Conservation (phyloP, 2,888 invertebrate genomes). For the Scotopteryx bipunctaria region DNA sequence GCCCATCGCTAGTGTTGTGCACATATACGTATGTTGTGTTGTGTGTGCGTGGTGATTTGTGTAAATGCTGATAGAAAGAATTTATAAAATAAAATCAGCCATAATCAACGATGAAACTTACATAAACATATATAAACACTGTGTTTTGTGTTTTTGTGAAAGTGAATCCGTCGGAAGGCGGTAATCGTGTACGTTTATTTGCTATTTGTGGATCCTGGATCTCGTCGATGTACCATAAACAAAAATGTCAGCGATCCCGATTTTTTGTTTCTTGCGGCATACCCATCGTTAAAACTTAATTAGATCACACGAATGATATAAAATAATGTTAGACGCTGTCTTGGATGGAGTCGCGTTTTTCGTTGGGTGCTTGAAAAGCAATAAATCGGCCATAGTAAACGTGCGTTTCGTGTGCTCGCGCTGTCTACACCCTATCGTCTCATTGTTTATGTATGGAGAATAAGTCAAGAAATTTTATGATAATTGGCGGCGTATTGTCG, state of each 20-base stretch:
- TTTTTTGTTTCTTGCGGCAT: slow-evolving; percentile 83
- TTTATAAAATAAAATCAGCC: slow-evolving; percentile 78
- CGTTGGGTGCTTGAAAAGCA: slow-evolving; percentile 61
- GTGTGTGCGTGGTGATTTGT: slow-evolving; percentile 84
- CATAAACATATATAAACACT: slow-evolving; percentile 78
- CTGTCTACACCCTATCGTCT: slow-evolving; percentile 81
- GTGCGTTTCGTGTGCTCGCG: slow-evolving; percentile 78
- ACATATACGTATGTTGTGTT: slow-evolving; percentile 75
- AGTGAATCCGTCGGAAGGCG: slow-evolving; percentile 81
- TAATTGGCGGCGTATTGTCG: slow-evolving; percentile 63
- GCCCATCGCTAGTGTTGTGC: slow-evolving; percentile 53
- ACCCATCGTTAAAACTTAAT: slow-evolving; percentile 78
- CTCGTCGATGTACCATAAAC: slow-evolving; percentile 83
- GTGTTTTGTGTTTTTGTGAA: slow-evolving; percentile 80
- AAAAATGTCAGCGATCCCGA: slow-evolving; percentile 84
- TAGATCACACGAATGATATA: slow-evolving; percentile 81
- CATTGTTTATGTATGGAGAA: slow-evolving; percentile 84
- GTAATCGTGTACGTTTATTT: slow-evolving; percentile 82
- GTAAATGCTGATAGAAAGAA: slow-evolving; percentile 81
- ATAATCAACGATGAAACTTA: slow-evolving; percentile 77
- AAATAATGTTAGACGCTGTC: slow-evolving; percentile 76
- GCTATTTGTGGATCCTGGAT: slow-evolving; percentile 83
- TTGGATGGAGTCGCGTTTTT: slow-evolving; percentile 56
- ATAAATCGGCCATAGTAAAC: slow-evolving; percentile 79
- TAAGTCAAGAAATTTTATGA: slow-evolving; percentile 79